Base-by-base conservation (phyloP, 2,888 invertebrate genomes). In the Stenolophus ochropezus region DNA sequence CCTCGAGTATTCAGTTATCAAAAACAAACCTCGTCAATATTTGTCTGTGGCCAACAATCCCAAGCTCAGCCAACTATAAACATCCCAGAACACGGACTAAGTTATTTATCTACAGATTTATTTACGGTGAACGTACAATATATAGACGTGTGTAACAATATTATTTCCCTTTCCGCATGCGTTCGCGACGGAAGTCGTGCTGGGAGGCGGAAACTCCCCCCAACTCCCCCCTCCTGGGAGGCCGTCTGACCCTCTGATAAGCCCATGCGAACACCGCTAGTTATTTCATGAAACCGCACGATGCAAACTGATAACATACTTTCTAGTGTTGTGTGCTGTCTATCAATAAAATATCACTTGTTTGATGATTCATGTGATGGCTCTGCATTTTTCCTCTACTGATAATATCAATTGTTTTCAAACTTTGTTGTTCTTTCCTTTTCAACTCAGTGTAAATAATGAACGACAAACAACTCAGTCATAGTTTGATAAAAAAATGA, bases 31-130 rank as follows among this genome's bases (percentile, higher is more conserved):
- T 69, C 33, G 33, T 69, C 61, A 69, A 69, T 69, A 69, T 69
- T 69, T 69, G 33, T 69, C 33, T 61, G 23, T 61, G 65, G 27
- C 1, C 14, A 18, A 69, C 65, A 33, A 33, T 69, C 18, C 18
- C 18, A 4, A 61, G 61, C 61, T 61, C 25, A 61, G 14, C n/a
- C 61, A 25, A 27, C 61, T 61, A 61, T 61, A 61, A 61, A 61
- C 61, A 23, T 61, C 5, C 61, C 23, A 25, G n/a, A 25, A 73
- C 73, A 27, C 23, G 16, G 49, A 53, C 25, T 53, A 74, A 49
- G 74, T 74, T 74, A 53, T 74, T 74, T 74, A 49, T 49, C 49
- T 74, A 47, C 23, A 33, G 56, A 76, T 76, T 76, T 76, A 76
- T 76, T 76, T 76, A 76, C 76, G 20, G 33, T 76, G 58, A 56